Evolutionary conservation across 2,113 vertebrate genomes (phyloP).

Genomic region (Mustelus asterias): DNA sequence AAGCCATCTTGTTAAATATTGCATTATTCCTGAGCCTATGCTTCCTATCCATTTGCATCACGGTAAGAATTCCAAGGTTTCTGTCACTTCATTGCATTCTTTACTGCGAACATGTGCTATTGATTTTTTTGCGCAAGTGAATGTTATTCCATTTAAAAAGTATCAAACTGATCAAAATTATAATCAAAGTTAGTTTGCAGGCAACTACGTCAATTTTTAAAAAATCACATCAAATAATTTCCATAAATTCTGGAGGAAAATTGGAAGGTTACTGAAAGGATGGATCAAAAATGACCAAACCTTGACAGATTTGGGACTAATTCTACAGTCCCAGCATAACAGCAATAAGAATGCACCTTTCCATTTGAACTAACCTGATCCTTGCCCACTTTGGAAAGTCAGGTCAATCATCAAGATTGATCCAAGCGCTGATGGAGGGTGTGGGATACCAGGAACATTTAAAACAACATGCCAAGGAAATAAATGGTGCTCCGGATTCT

Average conservation of each 20-base stretch:
- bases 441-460: background rate
- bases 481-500: too few relatives aligned
- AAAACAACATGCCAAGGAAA: background rate
- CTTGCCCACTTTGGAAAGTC: background rate
- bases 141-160: background rate
- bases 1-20: background rate
- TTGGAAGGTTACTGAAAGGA: background rate
- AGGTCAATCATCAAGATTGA: background rate
- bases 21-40: background rate
- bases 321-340: background rate
- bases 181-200: background rate
- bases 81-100: background rate
- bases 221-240: background rate
- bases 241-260: background rate
- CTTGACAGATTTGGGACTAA: background rate
- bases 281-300: background rate
- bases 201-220: background rate
- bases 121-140: background rate
- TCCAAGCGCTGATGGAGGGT: background rate
- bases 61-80: background rate
- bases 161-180: background rate
- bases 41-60: background rate
- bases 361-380: background rate
- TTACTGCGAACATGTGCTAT: background rate
- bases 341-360: background rate